Evolutionary conservation across 2,888 invertebrate species (phyloP).

Genomic region (Leptura quadrifasciata): DNA sequence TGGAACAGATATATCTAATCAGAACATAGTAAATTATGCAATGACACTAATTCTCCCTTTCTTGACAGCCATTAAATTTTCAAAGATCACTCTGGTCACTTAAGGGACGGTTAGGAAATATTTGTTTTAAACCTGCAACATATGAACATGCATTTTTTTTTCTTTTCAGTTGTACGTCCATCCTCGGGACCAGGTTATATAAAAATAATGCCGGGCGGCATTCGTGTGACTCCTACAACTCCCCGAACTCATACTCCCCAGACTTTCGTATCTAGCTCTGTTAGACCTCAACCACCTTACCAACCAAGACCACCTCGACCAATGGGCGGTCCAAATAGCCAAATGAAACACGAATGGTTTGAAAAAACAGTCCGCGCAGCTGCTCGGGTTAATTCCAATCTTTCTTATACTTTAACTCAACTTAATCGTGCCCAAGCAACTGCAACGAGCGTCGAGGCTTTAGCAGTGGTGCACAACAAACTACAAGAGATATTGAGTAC

Average conservation of each 20-base stretch:
- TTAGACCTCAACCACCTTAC: constrained; percentile 21
- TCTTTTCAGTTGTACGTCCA: constrained; percentile 11
- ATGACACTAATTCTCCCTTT: no score
- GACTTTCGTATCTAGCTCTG: not conserved
- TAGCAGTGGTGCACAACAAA: constrained; percentile 76
- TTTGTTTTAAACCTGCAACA: not conserved
- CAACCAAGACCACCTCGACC: constrained; percentile 2
- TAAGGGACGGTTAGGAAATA: no score
- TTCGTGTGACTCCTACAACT: constrained; percentile 27
- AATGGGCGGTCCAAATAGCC: not conserved
- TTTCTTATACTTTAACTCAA: constrained; percentile 75
- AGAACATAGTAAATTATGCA: no score
- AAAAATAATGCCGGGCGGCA: constrained; percentile 51
- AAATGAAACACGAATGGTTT: constrained; percentile 76
- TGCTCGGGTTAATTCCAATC: constrained; percentile 77
- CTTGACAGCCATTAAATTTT: no score
- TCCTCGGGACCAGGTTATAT: constrained; percentile 50
- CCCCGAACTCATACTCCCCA: constrained; percentile 2
- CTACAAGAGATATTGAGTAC: constrained; percentile 77
- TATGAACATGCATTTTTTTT: not conserved
- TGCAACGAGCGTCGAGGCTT: constrained; percentile 74
- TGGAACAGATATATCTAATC: no score
- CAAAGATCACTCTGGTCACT: no score
- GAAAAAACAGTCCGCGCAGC: constrained; percentile 78
- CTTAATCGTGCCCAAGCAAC: constrained; percentile 76